Evolutionary conservation across 2,797 vertebrate species (phyloP), one percentile per base, ranked within the genome.

Genomic region (Poeciliopsis turneri): DNA sequence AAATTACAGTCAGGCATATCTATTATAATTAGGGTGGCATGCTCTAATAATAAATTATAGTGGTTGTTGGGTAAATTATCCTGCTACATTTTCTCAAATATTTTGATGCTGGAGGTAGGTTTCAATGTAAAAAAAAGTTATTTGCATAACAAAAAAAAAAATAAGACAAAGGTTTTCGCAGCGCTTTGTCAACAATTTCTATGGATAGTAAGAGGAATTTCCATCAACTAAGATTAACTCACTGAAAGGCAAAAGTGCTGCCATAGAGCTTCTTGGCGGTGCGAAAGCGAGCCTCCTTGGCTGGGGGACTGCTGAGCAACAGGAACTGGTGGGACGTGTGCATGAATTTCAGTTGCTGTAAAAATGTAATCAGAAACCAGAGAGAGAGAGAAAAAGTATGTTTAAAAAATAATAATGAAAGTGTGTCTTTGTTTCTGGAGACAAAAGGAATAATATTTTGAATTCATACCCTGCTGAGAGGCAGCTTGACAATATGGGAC

Each of bases 271-370:
- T 99, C 96, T 99, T 99, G 94, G 98, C 98, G 0, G 98, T 99
- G 93, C 98, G 98, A 93, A 99, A 99, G 80, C 98, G 97, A 68
- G 98, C 98, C 89, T 99, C 98, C 96, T 99, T 99, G 87, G 98
- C 98, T 0, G 98, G 98, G 76, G 98, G 98, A 91, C 98, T 99
- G 96, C 98, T 99, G 95, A 99, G 97, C 94, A 99, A 96, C 94
- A 99, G 97, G 95, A 99, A 99, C 95, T 99, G 98, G 95, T 99
- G 98, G 88, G 98, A 99, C 84, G 98, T 99, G 97, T 99, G 98
- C 98, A 99, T 99, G 96, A 99, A 99, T 96, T 99, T 99, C 94
- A 99, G 96, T 97, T 99, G 98, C 98, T 99, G 94, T 93, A 87
- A 90, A 9, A 75, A 74, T 79, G 75, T 76, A 79, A 74, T 79